Evolutionary conservation across 2,888 invertebrate species (phyloP), one percentile per base, ranked within the genome.

Genomic region (Cataglyphis altisquamis): DNA sequence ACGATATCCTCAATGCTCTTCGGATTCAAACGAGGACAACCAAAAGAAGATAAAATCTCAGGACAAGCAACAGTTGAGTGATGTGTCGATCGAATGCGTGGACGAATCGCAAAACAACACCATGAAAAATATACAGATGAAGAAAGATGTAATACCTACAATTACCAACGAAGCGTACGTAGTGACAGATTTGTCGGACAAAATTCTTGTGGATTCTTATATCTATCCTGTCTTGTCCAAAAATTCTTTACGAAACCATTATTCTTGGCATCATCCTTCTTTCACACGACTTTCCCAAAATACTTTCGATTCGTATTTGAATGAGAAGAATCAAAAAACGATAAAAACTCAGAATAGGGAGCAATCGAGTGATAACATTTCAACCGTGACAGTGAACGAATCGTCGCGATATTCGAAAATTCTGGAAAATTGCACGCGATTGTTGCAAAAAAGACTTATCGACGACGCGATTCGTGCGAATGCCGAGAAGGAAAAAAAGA

Each of bases 31-130:
- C 1, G 75, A 81, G 39, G 64, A 52, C 5, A 64, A 39, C 6
- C 75, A 81, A 2, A 55, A 75, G 18, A 75, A 48, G n/a, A 48
- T 63, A n/a, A 75, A 9, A 9, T 60, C 52, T 72, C 78, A 80
- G 21, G 45, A 78, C 8, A 60, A 78, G 21, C 57, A 72, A 9
- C 77, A 77, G 0, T 80, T 60, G 18, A 80, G 60, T 25, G 45
- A 70, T 15, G 48, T 41, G 9, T 62, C 72, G 12, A 72, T 72
- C 10, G 60, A 70, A 25, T 60, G 45, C 12, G 18, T 45, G 29
- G 72, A 80, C 0, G 60, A 80, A 48, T 48, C 78, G 15, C 36
- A 25, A 12, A 55, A 80, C 15, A 68, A 45, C 3, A 66, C n/a
- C 18, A 18, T 10, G 25, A n/a, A 77, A n/a, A n/a, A 67, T 29